Evolutionary conservation across 2,113 vertebrate species (phyloP).

Genomic region (Camarhynchus parvulus): DNA sequence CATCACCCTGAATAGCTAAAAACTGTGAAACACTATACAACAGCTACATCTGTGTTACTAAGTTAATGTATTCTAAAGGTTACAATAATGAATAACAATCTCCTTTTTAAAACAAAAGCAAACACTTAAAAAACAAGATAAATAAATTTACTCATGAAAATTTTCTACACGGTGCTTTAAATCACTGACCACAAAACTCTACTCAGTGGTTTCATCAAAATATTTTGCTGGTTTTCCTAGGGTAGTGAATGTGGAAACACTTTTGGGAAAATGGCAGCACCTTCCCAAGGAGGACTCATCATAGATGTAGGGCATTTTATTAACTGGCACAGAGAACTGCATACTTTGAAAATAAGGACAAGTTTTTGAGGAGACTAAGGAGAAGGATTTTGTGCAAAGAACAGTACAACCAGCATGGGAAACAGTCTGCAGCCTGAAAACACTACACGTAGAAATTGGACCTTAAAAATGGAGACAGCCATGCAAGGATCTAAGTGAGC

Average conservation of each 20-base stretch:
- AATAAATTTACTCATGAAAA: not conserved
- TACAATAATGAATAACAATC: not conserved
- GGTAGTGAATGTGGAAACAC: not conserved
- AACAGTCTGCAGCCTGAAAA: not conserved
- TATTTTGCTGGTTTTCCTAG: not conserved
- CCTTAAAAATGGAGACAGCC: not conserved
- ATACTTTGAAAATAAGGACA: not conserved
- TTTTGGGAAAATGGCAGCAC: not conserved
- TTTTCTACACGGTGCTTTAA: not conserved
- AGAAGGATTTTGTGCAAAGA: not conserved
- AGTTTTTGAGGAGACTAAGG: not conserved
- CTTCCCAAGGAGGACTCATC: not conserved
- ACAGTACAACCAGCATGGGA: not conserved
- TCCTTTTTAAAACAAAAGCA: not conserved
- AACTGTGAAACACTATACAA: not conserved
- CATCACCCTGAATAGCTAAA: not conserved
- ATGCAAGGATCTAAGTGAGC: not conserved
- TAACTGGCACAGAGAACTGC: not conserved
- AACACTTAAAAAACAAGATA: not conserved
- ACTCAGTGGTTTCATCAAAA: not conserved
- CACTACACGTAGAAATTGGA: not conserved
- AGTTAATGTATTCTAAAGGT: not conserved
- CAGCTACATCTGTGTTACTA: not conserved
- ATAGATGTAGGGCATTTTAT: not conserved
- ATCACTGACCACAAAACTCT: not conserved